Evolutionary conservation across 2,797 vertebrate species (phyloP).

Genomic region (Lacerta agilis): DNA sequence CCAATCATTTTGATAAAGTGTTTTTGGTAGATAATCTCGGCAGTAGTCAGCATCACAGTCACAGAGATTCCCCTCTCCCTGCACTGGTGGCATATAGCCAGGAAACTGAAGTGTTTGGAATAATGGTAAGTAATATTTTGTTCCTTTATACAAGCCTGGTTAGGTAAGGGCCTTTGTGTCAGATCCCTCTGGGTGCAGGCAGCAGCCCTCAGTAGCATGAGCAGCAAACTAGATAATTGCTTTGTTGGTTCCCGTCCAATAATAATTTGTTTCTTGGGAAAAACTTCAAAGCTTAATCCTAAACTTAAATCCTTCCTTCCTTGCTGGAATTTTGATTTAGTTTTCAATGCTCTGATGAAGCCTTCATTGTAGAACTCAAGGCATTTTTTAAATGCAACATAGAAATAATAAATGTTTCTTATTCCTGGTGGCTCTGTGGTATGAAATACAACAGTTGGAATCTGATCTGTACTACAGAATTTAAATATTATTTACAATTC

Average conservation of each 20-base stretch:
- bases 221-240: constrained; percentile 72
- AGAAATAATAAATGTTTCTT: not conserved
- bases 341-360: constrained; percentile 72
- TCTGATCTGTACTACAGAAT: not conserved
- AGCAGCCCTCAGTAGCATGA: constrained; percentile 59
- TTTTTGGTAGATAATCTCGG: not conserved
- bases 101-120: constrained; percentile 48
- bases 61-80: not conserved
- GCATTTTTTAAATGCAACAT: constrained; percentile 35
- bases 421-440: constrained; percentile 46
- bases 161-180: constrained; percentile 42
- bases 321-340: constrained; percentile 71
- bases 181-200: constrained; percentile 39
- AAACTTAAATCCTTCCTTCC: constrained; percentile 69
- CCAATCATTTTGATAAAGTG: constrained; percentile 2
- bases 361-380: constrained; percentile 54
- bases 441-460: constrained; percentile 27
- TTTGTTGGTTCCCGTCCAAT: constrained; percentile 72
- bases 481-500: not conserved
- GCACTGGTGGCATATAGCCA: not conserved
- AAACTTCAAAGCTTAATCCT: constrained; percentile 71
- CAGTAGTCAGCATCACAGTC: not conserved
- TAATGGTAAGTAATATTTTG: constrained; percentile 32
- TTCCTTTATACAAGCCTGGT: constrained; percentile 46
- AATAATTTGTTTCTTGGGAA: constrained; percentile 72